These are phyloP conservation scores for Rhizomys pruinosus DNA, from an alignment of 2,113 vertebrate genomes.

Conservation along the genomic window DNA sequence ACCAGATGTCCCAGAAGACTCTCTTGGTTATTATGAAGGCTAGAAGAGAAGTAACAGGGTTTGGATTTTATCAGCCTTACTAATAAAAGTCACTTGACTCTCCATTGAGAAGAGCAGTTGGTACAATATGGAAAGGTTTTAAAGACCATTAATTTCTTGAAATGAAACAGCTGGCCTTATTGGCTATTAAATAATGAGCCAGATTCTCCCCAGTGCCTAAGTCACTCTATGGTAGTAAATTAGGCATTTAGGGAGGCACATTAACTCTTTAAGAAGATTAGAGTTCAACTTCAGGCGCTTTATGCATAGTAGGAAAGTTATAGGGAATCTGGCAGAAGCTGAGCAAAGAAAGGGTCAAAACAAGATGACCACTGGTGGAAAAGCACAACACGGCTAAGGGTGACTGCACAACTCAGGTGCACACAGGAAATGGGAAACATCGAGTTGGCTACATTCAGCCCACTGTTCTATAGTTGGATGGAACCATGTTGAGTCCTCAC, in stretches of 20 bases:
- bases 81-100: constrained; percentile 85
- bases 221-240: constrained; percentile 80
- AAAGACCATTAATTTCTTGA: constrained; percentile 88
- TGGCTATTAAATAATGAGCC: constrained; percentile 85
- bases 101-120: constrained; percentile 81
- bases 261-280: constrained; percentile 81
- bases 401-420: not conserved
- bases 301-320: constrained; percentile 35
- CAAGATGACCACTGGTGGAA: not conserved
- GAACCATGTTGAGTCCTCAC: not conserved
- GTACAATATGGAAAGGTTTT: constrained; percentile 87
- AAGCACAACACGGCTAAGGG: not conserved
- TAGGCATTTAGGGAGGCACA: constrained; percentile 78
- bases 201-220: constrained; percentile 81
- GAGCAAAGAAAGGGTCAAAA: constrained; percentile 5
- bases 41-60: constrained; percentile 65
- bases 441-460: not conserved
- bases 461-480: not conserved
- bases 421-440: not conserved
- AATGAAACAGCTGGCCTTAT: constrained; percentile 85
- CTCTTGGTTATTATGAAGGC: constrained; percentile 71
- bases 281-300: constrained; percentile 64
- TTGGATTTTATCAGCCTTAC: constrained; percentile 85
- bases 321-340: constrained; percentile 28
- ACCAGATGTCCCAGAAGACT: constrained; percentile 83